phyloP scores from a whole-genome alignment of 30 jellyfish, hydroid and myxozoan species.

The Aurelia aurita region DNA sequence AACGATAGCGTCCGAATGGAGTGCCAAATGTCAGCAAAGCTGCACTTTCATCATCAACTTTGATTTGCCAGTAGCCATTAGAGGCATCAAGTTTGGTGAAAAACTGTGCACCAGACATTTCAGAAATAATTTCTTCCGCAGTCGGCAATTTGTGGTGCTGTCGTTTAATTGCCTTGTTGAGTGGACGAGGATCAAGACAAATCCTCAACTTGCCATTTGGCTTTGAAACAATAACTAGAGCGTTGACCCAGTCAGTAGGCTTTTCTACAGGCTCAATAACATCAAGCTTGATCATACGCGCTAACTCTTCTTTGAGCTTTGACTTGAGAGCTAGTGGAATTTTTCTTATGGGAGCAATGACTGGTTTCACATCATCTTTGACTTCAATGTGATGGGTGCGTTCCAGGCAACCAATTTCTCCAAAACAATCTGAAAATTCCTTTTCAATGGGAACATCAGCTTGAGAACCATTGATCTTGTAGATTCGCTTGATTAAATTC shows the following conservation, averaged over 20 bases:
- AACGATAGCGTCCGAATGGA: conserved; percentile 79
- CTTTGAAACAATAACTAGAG: conserved; percentile 64
- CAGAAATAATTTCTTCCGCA: conserved; percentile 67
- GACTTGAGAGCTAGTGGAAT: conserved; percentile 71
- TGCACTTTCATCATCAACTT: conserved; percentile 66
- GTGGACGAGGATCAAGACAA: conserved; percentile 84
- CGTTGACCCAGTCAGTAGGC: conserved; percentile 86
- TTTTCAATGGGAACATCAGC: conserved; percentile 5
- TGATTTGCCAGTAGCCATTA: conserved; percentile 61
- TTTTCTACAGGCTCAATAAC: conserved; percentile 58
- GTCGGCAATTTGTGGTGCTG: conserved; percentile 80
- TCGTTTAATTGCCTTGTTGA: conserved; percentile 77
- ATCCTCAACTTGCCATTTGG: conserved; percentile 83
- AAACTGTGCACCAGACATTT: conserved; percentile 76
- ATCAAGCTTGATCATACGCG: conserved; percentile 49
- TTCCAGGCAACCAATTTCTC: conserved; percentile 34
- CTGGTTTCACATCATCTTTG: conserved; percentile 31
- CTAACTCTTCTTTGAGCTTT: conserved; percentile 69
- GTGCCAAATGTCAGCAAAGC: conserved; percentile 70
- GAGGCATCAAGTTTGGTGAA: conserved; percentile 83
- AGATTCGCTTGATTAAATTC: conserved; percentile 49
- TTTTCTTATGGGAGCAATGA: conserved; percentile 28
- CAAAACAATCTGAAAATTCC: conserved; percentile 55
- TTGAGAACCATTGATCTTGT: conserved; percentile 31
- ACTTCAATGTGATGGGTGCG: conserved; percentile 48